phyloP scores from a whole-genome alignment of 2,113 vertebrate species.

The Machaerirhynchus nigripectus region DNA sequence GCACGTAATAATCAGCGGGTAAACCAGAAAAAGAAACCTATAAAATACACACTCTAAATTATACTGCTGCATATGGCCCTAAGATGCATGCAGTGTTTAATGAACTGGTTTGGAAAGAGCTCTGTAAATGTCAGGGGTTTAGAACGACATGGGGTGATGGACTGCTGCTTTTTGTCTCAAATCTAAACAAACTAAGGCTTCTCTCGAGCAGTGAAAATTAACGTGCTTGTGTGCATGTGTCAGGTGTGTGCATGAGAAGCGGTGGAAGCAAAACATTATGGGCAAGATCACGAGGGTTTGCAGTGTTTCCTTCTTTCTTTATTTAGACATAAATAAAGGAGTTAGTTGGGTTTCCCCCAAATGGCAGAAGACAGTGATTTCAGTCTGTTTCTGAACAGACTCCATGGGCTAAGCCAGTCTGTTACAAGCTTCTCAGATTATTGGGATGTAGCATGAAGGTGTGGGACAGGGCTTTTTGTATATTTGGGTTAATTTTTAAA shows the following conservation, averaged over 20 bases:
- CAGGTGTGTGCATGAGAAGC: background rate
- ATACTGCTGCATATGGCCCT: background rate
- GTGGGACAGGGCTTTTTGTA: background rate
- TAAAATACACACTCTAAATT: slow-evolving; percentile 14
- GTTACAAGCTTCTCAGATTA: background rate
- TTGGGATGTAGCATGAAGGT: background rate
- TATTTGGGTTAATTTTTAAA: background rate
- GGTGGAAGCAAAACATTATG: background rate
- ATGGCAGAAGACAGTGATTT: background rate
- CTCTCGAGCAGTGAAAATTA: background rate
- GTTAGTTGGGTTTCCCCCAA: background rate
- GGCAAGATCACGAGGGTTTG: background rate
- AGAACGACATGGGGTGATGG: background rate
- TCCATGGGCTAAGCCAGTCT: background rate
- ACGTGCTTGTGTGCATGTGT: background rate
- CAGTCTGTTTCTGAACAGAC: background rate
- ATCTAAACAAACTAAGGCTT: background rate
- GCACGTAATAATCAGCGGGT: background rate
- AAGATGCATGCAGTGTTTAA: background rate
- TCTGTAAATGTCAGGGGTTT: background rate
- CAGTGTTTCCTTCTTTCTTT: background rate
- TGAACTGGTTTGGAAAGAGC: background rate
- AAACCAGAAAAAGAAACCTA: slow-evolving; percentile 19
- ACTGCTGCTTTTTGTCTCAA: background rate
- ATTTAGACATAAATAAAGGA: background rate